These are phyloP conservation scores for Psittacula echo DNA, from an alignment of 2,797 vertebrate species.

Conservation along the genomic window DNA sequence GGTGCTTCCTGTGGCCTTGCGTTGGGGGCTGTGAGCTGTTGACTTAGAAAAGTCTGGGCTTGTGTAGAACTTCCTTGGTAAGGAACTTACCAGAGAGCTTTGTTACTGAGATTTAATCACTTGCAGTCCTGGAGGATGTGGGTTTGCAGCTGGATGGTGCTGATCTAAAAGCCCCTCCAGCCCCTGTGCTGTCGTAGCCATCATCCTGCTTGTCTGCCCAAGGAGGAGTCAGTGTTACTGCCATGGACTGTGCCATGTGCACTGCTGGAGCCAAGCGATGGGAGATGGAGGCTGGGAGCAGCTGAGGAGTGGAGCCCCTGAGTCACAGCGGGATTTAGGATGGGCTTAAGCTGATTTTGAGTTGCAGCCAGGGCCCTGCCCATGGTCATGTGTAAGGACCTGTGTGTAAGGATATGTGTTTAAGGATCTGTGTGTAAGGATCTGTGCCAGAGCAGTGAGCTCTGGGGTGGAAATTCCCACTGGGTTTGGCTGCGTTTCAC, in stretches of 20 bases:
- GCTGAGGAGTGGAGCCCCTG: background rate
- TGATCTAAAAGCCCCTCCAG: background rate
- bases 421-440: background rate
- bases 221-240: background rate
- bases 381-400: rapidly evolving
- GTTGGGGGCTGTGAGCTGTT: background rate
- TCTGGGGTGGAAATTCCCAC: background rate
- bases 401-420: no score
- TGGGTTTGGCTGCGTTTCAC: background rate
- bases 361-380: background rate
- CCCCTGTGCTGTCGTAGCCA: background rate
- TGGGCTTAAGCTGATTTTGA: background rate
- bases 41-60: background rate
- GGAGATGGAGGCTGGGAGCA: background rate
- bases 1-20: background rate
- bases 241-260: background rate
- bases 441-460: background rate
- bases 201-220: background rate
- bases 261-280: background rate
- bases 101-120: background rate
- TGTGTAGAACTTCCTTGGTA: background rate
- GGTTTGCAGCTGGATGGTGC: background rate
- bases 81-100: background rate
- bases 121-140: background rate
- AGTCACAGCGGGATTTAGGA: rapidly evolving